Evolutionary conservation across 2,888 invertebrate species (phyloP), one percentile per base, ranked within the genome.

Genomic region (Lepidochrysops patricia): DNA sequence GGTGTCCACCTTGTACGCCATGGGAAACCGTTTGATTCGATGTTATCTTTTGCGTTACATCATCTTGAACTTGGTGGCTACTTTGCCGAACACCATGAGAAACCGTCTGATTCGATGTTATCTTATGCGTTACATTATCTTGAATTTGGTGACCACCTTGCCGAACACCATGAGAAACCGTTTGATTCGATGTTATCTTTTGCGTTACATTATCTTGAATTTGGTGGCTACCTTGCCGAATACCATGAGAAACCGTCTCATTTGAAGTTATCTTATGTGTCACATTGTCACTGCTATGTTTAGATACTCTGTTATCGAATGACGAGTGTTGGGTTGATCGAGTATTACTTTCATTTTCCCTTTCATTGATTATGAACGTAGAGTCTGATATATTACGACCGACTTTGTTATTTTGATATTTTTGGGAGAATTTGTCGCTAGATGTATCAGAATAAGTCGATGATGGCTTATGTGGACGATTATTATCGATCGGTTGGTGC

Each of bases 251-350:
- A 64, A 32, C 29, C 15, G 15, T 54, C 19, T 77, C 72, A 64
- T 73, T 76, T 2, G 68, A 72, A 19, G 73, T 66, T 49, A 71
- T 69, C 67, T 68, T 76, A 37, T 75, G 76, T 15, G 70, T 71
- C 35, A 65, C 68, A 61, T 77, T 75, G 50, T 70, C 71, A 23
- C 66, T 71, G 57, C 65, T 60, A 59, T 60, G 65, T 58, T 63
- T 57, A 12, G 63, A 62, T 35, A 63, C 37, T 25, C 63, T 61
- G 27, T 59, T 66, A 32, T 63, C 62, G 15, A 66, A 66, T 52
- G 61, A 61, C 7, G 60, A 59, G 60, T 67, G 65, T 48, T 63
- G 62, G 6, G 60, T 63, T 34, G 63, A 58, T 43, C 62, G 60
- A 34, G 63, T 61, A 25, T 61, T 60, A 43, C 66, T 60, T 56